Conservation (phyloP, 2,797 vertebrate species). For the Sebastes reedi region DNA sequence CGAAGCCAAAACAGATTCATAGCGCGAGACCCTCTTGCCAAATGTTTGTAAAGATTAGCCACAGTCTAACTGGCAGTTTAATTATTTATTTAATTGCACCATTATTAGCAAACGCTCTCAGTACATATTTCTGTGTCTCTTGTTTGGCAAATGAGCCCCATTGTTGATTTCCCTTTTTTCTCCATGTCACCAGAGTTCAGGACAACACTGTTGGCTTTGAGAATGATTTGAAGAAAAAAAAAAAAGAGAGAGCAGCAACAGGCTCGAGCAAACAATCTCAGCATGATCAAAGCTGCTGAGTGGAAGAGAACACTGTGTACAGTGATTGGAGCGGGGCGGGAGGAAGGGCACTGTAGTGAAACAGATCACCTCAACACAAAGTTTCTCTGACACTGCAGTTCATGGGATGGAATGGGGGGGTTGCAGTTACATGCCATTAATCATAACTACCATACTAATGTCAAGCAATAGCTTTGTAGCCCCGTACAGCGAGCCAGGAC, state of each 20-base stretch:
- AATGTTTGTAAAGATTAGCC: constrained; percentile 64
- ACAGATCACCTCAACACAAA: constrained; percentile 61
- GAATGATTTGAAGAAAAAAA: constrained; percentile 45
- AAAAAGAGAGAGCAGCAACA: constrained; percentile 43
- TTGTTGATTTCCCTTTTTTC: constrained; percentile 54
- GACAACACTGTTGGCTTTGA: constrained; percentile 53
- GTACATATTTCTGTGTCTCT: constrained; percentile 40
- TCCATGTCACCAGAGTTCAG: constrained; percentile 53
- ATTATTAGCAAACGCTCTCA: constrained; percentile 53
- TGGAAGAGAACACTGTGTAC: constrained; percentile 66
- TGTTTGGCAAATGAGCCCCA: constrained; percentile 57
- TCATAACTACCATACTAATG: constrained; percentile 50
- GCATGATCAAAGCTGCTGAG: constrained; percentile 74
- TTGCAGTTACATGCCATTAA: constrained; percentile 54
- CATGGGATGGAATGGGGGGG: constrained; percentile 17
- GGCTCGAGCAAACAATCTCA: constrained; percentile 69
- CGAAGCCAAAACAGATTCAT: constrained; percentile 44
- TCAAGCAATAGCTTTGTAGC: constrained; percentile 15
- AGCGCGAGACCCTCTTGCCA: constrained; percentile 48
- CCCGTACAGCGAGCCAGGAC: neutral
- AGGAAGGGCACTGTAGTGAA: constrained; percentile 42
- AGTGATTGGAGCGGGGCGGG: constrained; percentile 43
- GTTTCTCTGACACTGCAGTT: constrained; percentile 60
- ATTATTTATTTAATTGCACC: constrained; percentile 57
- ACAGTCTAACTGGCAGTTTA: constrained; percentile 54